These are phyloP conservation scores for Kradibia gibbosae DNA, from an alignment of 1,140 invertebrate genomes.

Conservation along the genomic window DNA sequence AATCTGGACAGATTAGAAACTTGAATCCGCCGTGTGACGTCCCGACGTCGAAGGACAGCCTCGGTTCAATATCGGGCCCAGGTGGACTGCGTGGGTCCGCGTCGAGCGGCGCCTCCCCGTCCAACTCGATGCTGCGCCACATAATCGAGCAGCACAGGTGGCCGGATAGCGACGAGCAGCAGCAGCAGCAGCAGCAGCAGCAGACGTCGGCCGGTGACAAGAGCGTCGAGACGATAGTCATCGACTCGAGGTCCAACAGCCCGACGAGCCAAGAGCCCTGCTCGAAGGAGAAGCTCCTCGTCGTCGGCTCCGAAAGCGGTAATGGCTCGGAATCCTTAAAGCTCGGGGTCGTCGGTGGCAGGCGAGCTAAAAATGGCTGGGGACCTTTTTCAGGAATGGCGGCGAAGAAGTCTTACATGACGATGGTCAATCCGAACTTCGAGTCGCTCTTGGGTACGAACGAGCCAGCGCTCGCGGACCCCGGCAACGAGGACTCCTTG, in stretches of 20 bases:
- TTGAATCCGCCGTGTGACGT: too few relatives aligned
- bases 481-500: neutral
- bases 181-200: too few relatives aligned
- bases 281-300: neutral
- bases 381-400: neutral
- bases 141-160: neutral
- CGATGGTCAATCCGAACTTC: constrained; percentile 48
- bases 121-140: constrained; percentile 5
- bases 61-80: too few relatives aligned
- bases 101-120: neutral
- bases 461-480: neutral
- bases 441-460: constrained; percentile 36
- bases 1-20: too few relatives aligned
- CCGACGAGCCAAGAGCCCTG: constrained; percentile 3
- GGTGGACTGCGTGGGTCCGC: too few relatives aligned
- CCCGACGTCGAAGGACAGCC: too few relatives aligned
- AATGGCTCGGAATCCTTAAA: too few relatives aligned
- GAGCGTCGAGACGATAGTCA: constrained; percentile 34
- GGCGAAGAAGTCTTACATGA: constrained; percentile 41
- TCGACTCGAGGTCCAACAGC: constrained; percentile 49
- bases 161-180: neutral
- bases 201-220: neutral
- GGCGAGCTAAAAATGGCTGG: too few relatives aligned
- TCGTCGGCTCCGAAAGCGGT: neutral
- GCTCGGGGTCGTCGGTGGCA: too few relatives aligned